Base-by-base conservation (phyloP, 2,113 vertebrate species). In the Balaeniceps rex region DNA sequence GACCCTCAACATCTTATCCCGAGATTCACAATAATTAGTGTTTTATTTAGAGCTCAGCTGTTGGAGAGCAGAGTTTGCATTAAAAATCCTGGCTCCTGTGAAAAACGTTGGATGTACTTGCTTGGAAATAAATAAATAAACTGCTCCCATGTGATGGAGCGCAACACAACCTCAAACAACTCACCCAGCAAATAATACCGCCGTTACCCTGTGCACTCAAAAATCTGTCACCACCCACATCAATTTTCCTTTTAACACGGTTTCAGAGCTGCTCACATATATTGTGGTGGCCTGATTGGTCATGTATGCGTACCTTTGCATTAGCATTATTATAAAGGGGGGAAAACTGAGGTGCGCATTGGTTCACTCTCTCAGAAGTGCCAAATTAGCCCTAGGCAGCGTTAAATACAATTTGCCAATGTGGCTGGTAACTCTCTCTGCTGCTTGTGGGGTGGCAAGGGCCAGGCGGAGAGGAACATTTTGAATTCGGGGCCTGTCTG, bases 161-260 rank as follows among this genome's bases (percentile, higher is more conserved):
- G 3, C 58, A 76, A 4, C 54, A 11, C 31, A 88, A 19, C 75
- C 80, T 90, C 54, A 49, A 85, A 52, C 57, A 72, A 49, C 42
- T 87, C 42, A 46, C 22, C 38, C 78, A 44, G 33, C 61, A 63
- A 78, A 72, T 42, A 72, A 70, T 46, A 81, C 17, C 33, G 5
- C 26, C 0, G 4, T 49, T 80, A n/a, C 25, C 38, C 64, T 0
- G 0, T 55, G n/a, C 3, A 6, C 57, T 81, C 71, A 49, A 54
- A 87, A 93, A 83, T 83, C 38, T 0, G 0, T 81, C 61, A 31
- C 51, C 65, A 63, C 54, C 29, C 52, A 23, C 52, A 25, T 40
- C 31, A 36, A 14, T 84, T 83, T 69, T 72, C 29, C 3, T 86
- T 91, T 65, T 86, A 80, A 61, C 14, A 18, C 36, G 11, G 34